Evolutionary conservation across 2,888 invertebrate species (phyloP).

Genomic region (Lysandra bellargus): DNA sequence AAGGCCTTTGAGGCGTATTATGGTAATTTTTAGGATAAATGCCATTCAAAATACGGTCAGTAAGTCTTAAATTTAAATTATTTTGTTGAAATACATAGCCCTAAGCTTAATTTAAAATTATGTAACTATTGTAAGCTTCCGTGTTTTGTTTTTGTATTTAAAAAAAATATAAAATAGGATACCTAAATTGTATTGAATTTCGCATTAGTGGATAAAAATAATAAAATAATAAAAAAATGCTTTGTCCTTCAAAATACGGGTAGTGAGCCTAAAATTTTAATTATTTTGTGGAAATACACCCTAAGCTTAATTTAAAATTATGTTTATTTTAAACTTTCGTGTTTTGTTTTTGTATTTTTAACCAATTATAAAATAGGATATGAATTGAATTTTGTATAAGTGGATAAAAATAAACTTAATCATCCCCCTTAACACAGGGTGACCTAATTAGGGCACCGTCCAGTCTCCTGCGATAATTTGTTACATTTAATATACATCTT

Average conservation of each 20-base stretch:
- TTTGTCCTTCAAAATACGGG: not conserved
- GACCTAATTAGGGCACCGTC: too few species aligned
- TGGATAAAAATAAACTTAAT: too few species aligned
- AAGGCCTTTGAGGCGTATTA: not conserved
- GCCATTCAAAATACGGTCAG: not conserved
- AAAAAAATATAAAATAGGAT: too few species aligned
- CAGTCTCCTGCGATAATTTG: too few species aligned
- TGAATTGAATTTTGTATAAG: too few species aligned
- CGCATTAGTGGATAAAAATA: too few species aligned
- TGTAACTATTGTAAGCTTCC: not conserved
- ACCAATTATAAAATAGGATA: too few species aligned
- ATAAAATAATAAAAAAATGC: too few species aligned
- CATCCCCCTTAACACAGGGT: too few species aligned
- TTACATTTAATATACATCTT: too few species aligned
- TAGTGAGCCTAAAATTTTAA: not conserved
- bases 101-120: not conserved
- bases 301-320: not conserved
- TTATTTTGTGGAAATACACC: not conserved
- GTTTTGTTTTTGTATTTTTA: not conserved
- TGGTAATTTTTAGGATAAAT: not conserved
- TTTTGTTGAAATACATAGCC: not conserved
- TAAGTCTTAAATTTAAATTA: not conserved
- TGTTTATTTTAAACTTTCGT: not conserved
- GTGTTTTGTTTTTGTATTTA: not conserved
- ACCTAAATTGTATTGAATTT: too few species aligned